Evolutionary conservation across 2,113 vertebrate genomes (phyloP).

Genomic region (Phoxinus phoxinus): DNA sequence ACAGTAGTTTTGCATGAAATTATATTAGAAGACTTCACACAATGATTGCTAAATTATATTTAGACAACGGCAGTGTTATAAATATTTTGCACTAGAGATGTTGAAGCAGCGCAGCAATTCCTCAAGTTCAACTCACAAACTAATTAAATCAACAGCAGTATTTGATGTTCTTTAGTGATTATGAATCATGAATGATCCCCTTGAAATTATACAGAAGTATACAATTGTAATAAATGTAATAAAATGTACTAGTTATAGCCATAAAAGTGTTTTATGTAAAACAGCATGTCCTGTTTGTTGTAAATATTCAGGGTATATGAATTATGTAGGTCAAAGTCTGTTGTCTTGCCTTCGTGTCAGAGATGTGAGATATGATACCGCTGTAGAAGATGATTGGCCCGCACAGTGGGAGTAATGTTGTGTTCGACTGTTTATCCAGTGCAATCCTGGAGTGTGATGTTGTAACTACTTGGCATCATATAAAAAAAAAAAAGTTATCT

Average conservation of each 20-base stretch:
- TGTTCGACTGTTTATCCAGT: background rate
- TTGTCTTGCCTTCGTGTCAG: background rate
- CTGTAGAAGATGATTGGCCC: background rate
- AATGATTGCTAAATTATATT: background rate
- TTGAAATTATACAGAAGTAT: background rate
- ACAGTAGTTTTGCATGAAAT: background rate
- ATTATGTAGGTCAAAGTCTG: background rate
- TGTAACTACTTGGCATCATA: background rate
- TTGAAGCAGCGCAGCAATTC: no score
- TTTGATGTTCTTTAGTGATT: background rate
- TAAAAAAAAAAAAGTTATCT: rapidly evolving
- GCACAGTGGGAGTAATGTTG: background rate
- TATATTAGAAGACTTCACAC: background rate
- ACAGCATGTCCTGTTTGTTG: background rate
- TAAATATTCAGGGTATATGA: background rate
- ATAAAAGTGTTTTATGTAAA: background rate
- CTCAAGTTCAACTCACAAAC: no score
- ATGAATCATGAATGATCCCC: background rate
- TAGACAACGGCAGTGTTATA: no score
- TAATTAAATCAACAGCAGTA: background rate
- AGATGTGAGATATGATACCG: background rate
- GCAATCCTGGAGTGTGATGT: background rate
- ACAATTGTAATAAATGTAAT: background rate
- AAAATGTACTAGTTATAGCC: background rate
- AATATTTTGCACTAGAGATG: no score